These are phyloP conservation scores for Chelmon rostratus DNA, from an alignment of 2,797 vertebrate genomes.

Conservation along the genomic window DNA sequence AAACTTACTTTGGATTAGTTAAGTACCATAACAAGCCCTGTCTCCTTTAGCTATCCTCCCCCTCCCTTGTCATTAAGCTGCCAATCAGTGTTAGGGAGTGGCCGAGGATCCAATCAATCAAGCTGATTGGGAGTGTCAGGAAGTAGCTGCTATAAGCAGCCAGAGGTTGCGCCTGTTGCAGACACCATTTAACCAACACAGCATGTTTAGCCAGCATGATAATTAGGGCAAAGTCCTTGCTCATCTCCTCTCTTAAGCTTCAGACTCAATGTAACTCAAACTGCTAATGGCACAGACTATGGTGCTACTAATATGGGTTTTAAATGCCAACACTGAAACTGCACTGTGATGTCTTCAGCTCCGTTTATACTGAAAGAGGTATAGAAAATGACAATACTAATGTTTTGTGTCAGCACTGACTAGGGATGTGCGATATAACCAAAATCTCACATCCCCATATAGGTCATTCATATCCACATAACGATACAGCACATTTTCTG, in stretches of 20 bases:
- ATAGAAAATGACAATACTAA: neutral
- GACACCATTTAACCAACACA: slow-evolving; percentile 79
- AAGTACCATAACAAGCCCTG: slow-evolving; percentile 58
- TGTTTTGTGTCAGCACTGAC: neutral
- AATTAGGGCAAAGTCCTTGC: slow-evolving; percentile 77
- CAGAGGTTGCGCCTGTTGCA: slow-evolving; percentile 80
- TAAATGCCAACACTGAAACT: slow-evolving; percentile 28
- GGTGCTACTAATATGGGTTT: slow-evolving; percentile 4
- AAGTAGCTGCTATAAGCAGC: slow-evolving; percentile 85
- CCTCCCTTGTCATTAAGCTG: slow-evolving; percentile 81
- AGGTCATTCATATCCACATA: too few relatives aligned
- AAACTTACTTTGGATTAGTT: slow-evolving; percentile 65
- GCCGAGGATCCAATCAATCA: slow-evolving; percentile 85
- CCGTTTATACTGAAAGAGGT: neutral
- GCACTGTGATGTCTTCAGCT: slow-evolving; percentile 23
- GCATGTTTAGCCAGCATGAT: slow-evolving; percentile 75
- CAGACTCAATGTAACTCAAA: slow-evolving; percentile 42
- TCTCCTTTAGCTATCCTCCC: slow-evolving; percentile 68
- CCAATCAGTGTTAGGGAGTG: slow-evolving; percentile 82
- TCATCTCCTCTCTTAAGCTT: slow-evolving; percentile 67
- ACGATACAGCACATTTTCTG: too few relatives aligned
- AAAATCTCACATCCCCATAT: too few relatives aligned
- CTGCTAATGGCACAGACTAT: slow-evolving; percentile 22
- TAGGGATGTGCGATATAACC: neutral
- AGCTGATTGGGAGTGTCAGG: slow-evolving; percentile 87